Conservation (phyloP, 2,113 vertebrate genomes). For the Prunella fulvescens region DNA sequence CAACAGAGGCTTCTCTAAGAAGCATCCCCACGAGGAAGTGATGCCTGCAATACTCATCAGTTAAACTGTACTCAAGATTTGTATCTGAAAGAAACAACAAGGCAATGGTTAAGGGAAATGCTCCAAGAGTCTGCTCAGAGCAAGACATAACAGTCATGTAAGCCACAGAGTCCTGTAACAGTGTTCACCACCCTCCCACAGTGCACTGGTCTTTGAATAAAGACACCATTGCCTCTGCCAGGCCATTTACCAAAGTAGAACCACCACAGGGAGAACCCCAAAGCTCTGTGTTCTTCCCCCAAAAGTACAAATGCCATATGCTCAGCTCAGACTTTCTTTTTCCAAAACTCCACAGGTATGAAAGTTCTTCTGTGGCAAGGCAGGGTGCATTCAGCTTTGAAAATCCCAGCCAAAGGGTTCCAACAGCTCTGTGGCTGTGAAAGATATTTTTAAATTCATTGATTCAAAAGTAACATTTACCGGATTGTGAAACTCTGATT, state of each 20-base stretch:
- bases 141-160: not conserved
- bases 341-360: not conserved
- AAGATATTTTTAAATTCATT: not conserved
- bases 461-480: not conserved
- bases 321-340: not conserved
- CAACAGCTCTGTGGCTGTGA: not conserved
- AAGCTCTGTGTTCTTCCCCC: not conserved
- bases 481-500: not conserved
- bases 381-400: not conserved
- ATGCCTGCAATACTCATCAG: slow-evolving; percentile 92
- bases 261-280: not conserved
- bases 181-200: not conserved
- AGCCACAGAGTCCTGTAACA: not conserved
- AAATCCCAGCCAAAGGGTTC: not conserved
- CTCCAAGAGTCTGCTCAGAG: not conserved
- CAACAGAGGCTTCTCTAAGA: slow-evolving; percentile 86
- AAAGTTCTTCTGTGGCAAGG: not conserved
- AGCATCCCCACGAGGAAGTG: slow-evolving; percentile 95
- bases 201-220: not conserved
- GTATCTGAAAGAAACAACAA: slow-evolving; percentile 79
- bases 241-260: not conserved
- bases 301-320: not conserved
- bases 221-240: not conserved
- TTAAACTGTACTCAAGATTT: slow-evolving; percentile 90
- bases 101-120: slow-evolving; percentile 1